Evolutionary conservation across 2,113 vertebrate genomes (phyloP).

Genomic region (Psophia crepitans): DNA sequence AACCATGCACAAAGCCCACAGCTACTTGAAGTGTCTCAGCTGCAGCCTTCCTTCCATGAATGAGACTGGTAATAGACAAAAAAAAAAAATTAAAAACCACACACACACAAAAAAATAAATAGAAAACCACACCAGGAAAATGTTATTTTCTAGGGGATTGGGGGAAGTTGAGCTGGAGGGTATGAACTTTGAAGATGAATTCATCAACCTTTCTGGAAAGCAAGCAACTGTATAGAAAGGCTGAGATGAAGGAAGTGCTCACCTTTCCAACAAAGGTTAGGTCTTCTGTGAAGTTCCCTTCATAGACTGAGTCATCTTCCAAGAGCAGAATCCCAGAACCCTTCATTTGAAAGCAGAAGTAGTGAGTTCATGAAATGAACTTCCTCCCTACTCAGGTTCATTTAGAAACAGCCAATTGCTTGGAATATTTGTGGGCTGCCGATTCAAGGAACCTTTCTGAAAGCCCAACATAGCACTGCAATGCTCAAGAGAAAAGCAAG

Average conservation of each 20-base stretch:
- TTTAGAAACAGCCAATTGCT: background rate
- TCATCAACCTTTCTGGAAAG: background rate
- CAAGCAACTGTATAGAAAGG: background rate
- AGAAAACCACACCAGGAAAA: background rate
- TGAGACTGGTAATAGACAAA: background rate
- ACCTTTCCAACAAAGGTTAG: conserved; percentile 73
- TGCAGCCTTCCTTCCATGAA: background rate
- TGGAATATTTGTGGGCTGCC: background rate
- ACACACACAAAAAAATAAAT: no score
- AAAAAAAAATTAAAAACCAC: fast-evolving
- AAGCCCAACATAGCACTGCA: background rate
- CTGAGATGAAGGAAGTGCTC: background rate
- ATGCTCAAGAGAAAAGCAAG: background rate
- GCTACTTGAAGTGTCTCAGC: background rate
- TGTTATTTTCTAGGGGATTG: fast-evolving
- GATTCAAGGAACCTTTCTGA: fast-evolving
- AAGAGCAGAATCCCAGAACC: conserved; percentile 73
- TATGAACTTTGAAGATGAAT: background rate
- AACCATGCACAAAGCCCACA: background rate
- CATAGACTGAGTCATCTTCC: conserved; percentile 73
- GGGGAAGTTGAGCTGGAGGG: background rate
- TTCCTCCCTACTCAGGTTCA: background rate
- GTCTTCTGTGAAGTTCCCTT: conserved; percentile 75
- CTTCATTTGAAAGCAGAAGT: background rate
- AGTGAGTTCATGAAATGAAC: background rate